A percentile compares a stretch with the other conserved stretches of the same genome.
These are phyloP conservation scores for honey bee (Apis mellifera) DNA, from an alignment of 1,140 invertebrate species.

Conservation along the genomic window DNA sequence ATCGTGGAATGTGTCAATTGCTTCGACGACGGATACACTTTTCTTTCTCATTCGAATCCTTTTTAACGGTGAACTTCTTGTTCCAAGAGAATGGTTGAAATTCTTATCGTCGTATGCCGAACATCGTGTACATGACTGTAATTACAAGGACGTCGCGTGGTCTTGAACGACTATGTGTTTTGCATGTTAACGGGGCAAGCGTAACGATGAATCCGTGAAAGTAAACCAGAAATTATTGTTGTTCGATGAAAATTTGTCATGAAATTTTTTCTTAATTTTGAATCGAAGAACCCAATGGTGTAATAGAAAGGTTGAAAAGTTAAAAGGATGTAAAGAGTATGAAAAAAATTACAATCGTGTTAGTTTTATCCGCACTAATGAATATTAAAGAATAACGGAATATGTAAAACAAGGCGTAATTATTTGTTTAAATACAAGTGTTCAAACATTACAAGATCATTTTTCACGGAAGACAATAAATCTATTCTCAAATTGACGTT, in stretches of 20 bases:
- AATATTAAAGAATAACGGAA: not conserved
- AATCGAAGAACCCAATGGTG: not conserved
- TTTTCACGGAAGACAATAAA: not conserved
- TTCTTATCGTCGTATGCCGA: not conserved
- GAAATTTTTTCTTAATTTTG: not conserved
- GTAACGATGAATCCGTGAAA: not conserved
- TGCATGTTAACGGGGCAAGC: not conserved
- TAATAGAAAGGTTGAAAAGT: too few relatives aligned
- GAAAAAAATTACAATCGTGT: too few relatives aligned
- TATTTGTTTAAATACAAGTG: not conserved
- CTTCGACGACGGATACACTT: not conserved
- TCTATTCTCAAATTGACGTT: not conserved
- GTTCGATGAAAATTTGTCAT: not conserved
- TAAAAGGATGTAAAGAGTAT: too few relatives aligned
- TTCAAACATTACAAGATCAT: conserved; percentile 18
- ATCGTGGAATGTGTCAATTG: not conserved
- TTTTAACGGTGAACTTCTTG: not conserved
- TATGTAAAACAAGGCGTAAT: too few relatives aligned
- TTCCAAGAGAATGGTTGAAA: conserved; percentile 16
- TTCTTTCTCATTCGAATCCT: not conserved
- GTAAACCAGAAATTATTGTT: not conserved
- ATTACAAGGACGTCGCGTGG: conserved; percentile 30
- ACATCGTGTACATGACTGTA: not conserved
- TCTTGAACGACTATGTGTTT: conserved; percentile 18
- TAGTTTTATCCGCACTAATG: not conserved